Evolutionary conservation across 2,888 invertebrate species (phyloP), one percentile per base, ranked within the genome.

Genomic region (Pegoplata infirma): DNA sequence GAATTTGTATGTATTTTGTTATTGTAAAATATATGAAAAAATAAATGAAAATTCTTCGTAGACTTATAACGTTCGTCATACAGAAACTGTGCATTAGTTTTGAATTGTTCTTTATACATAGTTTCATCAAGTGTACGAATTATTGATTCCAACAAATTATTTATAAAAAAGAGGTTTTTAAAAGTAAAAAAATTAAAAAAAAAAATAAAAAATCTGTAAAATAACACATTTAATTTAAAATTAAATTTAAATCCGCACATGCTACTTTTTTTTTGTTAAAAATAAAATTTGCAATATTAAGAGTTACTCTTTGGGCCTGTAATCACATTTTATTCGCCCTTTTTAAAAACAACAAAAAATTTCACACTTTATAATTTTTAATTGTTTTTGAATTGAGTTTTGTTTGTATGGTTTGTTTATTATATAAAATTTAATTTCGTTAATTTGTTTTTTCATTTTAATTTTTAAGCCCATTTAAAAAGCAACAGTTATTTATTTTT

Each of bases 301-400:
- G 74, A 74, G 78, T 69, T 78, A 66, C 69, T 78, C 78, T 78
- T 78, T 78, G 78, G 78, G 78, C 55, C 74, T 61, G 23, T 58
- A 68, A 66, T 49, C 28, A 23, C 17, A 17, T 40, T 58, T n/a
- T 53, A 55, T 66, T 64, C 47, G 78, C 66, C 69, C 69, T 59
- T 17, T 66, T 72, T 19, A 12, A 55, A 56, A 8, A 46, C n/a
- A 55, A 56, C 55, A 32, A 40, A 32, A 17, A 46, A 55, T 14
- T n/a, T n/a, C n/a, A 66, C 12, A 32, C n/a, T 40, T 49, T 56
- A 32, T 36, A 44, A 17, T 59, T 36, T 14, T 12, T 40, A 12
- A 32, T 63, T n/a, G n/a, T n/a, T n/a, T 28, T 56, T 4, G 6
- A 56, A 32, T 66, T 51, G 14, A 36, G 23, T 63, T 64, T 51